A percentile compares a stretch with the other conserved stretches of the same genome.
Conservation (phyloP, 2,797 vertebrate genomes). For the Ambastaia sidthimunki region DNA sequence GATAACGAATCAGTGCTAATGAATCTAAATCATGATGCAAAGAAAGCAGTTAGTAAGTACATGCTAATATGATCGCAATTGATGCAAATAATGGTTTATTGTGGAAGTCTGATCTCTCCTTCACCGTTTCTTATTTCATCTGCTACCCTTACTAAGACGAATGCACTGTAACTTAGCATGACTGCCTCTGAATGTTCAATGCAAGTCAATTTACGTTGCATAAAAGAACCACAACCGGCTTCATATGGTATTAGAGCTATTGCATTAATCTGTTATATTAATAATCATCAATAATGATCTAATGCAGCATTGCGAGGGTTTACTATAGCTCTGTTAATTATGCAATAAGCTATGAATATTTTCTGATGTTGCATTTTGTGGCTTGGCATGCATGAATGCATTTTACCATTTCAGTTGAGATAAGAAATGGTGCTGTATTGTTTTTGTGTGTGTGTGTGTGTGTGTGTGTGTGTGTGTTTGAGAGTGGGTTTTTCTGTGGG, state of each 20-base stretch:
- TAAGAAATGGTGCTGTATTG: constrained; percentile 47
- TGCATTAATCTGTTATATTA: constrained; percentile 52
- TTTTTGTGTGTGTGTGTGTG: constrained; percentile 63
- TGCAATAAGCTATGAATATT: constrained; percentile 61
- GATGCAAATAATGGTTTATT: constrained; percentile 13
- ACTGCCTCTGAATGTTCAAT: constrained; percentile 69
- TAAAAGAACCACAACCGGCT: constrained; percentile 52
- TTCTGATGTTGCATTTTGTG: constrained; percentile 76
- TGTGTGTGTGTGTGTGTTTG: constrained; percentile 44
- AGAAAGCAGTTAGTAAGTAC: background rate
- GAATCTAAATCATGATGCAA: constrained; percentile 24
- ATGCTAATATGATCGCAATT: background rate
- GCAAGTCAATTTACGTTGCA: constrained; percentile 57
- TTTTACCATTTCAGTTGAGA: constrained; percentile 65
- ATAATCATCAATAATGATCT: constrained; percentile 52
- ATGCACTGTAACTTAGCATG: constrained; percentile 69
- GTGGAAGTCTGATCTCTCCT: constrained; percentile 67
- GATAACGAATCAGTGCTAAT: background rate
- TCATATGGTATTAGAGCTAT: constrained; percentile 44
- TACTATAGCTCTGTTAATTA: constrained; percentile 59
- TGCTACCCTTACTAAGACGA: constrained; percentile 66
- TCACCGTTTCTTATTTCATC: constrained; percentile 69
- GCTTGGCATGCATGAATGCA: constrained; percentile 81
- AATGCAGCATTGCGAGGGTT: constrained; percentile 20
- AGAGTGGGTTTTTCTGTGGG: constrained; percentile 17